Percentiles rank a stretch among this genome's conserved stretches.
phyloP scores from a whole-genome alignment of 2,888 invertebrate genomes.

The Sclerodermus sp. region DNA sequence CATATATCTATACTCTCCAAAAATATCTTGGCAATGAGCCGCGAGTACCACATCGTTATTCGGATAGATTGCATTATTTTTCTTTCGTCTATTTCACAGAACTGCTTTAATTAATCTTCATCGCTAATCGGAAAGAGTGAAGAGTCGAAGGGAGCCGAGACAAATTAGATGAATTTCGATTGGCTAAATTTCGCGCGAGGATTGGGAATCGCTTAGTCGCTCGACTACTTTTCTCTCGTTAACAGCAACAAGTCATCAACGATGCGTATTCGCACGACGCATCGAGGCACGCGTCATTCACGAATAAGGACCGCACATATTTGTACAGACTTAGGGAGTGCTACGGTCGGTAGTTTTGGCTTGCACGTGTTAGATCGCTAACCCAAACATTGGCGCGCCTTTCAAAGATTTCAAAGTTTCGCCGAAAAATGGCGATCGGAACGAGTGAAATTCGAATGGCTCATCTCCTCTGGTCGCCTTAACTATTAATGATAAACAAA shows the following conservation, averaged over 20 bases:
- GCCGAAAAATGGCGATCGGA: too few species aligned
- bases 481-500: too few species aligned
- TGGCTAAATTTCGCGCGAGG: too few species aligned
- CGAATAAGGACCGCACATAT: slow-evolving; percentile 5
- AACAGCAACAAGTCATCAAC: too few species aligned
- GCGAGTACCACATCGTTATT: slow-evolving; percentile 15
- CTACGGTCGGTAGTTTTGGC: slow-evolving; percentile 9
- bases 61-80: slow-evolving; percentile 21
- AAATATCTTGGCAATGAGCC: slow-evolving; percentile 32
- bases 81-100: slow-evolving; percentile 6
- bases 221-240: too few species aligned
- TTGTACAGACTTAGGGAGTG: slow-evolving; percentile 8
- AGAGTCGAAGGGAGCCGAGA: too few species aligned
- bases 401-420: background rate
- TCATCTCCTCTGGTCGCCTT: too few species aligned
- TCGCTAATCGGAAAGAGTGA: slow-evolving; percentile 11
- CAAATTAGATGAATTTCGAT: too few species aligned
- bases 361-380: slow-evolving; percentile 13
- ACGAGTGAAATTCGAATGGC: too few species aligned
- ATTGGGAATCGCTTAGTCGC: too few species aligned
- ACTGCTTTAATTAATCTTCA: background rate
- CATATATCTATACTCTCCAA: slow-evolving; percentile 18
- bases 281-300: too few species aligned
- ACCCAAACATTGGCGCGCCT: slow-evolving; percentile 2
- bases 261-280: too few species aligned